phyloP scores from a whole-genome alignment of 2,113 vertebrate genomes.

The Aldabrachelys gigantea region DNA sequence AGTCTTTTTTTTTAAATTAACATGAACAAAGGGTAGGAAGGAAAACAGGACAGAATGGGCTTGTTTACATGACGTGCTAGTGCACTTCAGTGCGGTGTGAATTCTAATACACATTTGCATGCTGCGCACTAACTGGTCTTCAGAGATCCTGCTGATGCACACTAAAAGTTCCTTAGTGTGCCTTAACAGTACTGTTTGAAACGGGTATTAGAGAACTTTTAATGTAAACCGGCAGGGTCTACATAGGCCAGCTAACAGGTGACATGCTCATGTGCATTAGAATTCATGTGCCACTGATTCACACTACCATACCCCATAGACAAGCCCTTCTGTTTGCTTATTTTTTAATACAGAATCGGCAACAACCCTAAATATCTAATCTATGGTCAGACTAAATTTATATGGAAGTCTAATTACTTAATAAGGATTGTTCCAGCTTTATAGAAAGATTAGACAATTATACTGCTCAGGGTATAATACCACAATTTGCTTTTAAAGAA shows the following conservation, averaged over 20 bases:
- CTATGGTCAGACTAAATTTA: background rate
- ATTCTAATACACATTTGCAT: background rate
- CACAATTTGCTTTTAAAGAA: background rate
- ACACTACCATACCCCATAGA: background rate
- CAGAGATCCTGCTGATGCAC: background rate
- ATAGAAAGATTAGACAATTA: background rate
- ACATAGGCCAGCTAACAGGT: background rate
- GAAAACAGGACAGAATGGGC: background rate
- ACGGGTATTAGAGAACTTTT: background rate
- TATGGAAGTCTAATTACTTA: background rate
- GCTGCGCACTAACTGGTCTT: background rate
- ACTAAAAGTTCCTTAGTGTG: background rate
- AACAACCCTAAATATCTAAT: background rate
- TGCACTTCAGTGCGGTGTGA: background rate
- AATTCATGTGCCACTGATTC: background rate
- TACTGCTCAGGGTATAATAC: background rate
- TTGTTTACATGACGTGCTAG: background rate
- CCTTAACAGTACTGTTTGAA: background rate
- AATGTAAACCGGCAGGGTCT: background rate
- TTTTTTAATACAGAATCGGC: background rate
- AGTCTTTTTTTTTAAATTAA: background rate
- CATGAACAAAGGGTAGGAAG: background rate
- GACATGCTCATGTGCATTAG: background rate
- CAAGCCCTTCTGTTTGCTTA: background rate
- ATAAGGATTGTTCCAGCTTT: background rate